Evolutionary conservation across 2,888 invertebrate genomes (phyloP).

Genomic region (Sipha maydis): DNA sequence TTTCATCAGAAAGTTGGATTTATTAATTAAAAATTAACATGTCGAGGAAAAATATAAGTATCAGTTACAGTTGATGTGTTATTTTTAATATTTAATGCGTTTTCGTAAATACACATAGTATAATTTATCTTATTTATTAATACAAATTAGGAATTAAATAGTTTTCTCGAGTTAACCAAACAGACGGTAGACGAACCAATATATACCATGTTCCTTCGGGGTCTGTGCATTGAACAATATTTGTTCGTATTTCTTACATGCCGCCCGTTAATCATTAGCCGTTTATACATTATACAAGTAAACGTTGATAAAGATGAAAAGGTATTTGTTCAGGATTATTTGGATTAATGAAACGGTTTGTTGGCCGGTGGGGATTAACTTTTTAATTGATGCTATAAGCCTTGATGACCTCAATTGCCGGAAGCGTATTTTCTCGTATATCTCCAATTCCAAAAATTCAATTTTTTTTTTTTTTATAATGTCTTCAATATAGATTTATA

Average conservation of each 20-base stretch:
- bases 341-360: slow-evolving; percentile 34
- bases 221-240: slow-evolving; percentile 22
- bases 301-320: slow-evolving; percentile 48
- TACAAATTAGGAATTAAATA: slow-evolving; percentile 25
- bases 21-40: neutral
- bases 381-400: slow-evolving; percentile 30
- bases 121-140: slow-evolving; percentile 13
- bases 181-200: slow-evolving; percentile 21
- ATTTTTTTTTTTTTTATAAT: neutral
- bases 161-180: slow-evolving; percentile 27
- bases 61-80: neutral
- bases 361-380: slow-evolving; percentile 19
- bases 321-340: slow-evolving; percentile 59
- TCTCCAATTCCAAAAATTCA: neutral
- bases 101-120: neutral
- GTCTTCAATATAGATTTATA: too few species aligned
- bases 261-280: slow-evolving; percentile 29
- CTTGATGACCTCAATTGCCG: neutral
- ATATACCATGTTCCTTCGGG: slow-evolving; percentile 9
- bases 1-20: neutral
- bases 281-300: slow-evolving; percentile 32
- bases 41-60: neutral
- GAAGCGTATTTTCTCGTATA: neutral
- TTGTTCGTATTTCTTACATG: slow-evolving; percentile 45
- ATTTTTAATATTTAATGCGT: neutral